Base-by-base conservation (phyloP, 1,140 invertebrate genomes). In the Drosophila murphyi region DNA sequence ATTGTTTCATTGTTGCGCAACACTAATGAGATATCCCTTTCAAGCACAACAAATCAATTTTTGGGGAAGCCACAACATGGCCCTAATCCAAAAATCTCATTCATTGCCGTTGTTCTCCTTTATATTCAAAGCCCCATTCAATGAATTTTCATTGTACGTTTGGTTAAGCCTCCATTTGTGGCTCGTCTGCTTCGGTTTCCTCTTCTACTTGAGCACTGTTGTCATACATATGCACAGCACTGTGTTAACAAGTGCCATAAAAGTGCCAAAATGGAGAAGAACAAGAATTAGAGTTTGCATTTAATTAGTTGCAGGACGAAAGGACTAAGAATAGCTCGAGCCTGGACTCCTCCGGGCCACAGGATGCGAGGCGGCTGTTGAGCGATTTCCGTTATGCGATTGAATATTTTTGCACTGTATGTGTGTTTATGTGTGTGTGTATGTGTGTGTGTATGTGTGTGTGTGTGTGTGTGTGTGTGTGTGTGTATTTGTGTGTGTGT, bases 351-450 rank as follows among this genome's bases (percentile, higher is more conserved):
- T 20, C 20, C 20, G 20, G 20, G 20, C 20, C 20, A 43, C 5
- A 29, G 34, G 8, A 62, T 5, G 34, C 28, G 8, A 34, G 52
- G 62, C 43, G 71, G 82, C 71, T 78, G 82, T 87, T 78, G 69
- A 69, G 82, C 67, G 82, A 87, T 87, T 78, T 82, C 71, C 79
- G 79, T 72, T 57, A 52, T 79, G 64, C 62, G 78, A 87, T 87
- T 82, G 82, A 87, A 82, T 82, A 81, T 85, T 69, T 81, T 81
- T 67, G 34, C 61, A 63, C 28, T 20, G 3, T 29, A 3, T 32
- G 12, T 37, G 29, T 48, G n/a, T 69, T 7, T 3, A 6, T 37
- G 41, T 32, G 2, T 8, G 8, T 52, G 28, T 41, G 10, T 39
- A 1, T 32, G 8, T 56, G 1, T 48, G 5, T 32, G 28, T 20